phyloP scores from a whole-genome alignment of 2,113 vertebrate species.

The Salminus brasiliensis region DNA sequence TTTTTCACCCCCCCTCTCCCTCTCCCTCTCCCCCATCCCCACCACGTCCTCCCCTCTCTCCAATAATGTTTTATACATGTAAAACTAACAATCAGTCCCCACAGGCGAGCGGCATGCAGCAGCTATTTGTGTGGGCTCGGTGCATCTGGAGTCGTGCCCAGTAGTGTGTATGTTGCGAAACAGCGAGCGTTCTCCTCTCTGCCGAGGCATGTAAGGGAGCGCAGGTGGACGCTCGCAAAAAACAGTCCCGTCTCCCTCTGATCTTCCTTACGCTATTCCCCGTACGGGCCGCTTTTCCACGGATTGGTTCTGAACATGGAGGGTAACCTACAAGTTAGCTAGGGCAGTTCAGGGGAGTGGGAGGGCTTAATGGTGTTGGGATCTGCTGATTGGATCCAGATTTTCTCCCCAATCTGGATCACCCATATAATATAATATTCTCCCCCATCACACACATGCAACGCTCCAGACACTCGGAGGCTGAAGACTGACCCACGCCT shows the following conservation, averaged over 20 bases:
- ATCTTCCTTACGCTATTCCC: neutral
- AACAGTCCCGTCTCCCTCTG: neutral
- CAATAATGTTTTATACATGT: conserved; percentile 40
- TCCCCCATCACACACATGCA: no score
- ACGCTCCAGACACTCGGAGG: no score
- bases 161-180: conserved; percentile 29
- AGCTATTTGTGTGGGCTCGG: conserved; percentile 48
- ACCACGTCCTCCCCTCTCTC: neutral
- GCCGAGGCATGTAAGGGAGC: conserved; percentile 44
- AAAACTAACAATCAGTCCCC: conserved; percentile 44
- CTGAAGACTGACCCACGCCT: no score
- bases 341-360: no score
- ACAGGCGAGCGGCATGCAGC: conserved; percentile 6
- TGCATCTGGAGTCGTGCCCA: conserved; percentile 30
- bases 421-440: no score
- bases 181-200: conserved; percentile 16
- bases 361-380: no score
- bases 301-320: neutral
- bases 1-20: conserved; percentile 41
- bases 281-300: neutral
- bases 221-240: conserved; percentile 32
- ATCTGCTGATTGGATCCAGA: no score
- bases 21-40: neutral
- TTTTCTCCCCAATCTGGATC: no score
- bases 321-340: no score